Conservation (phyloP, 2,888 invertebrate species). For the Acheta domesticus region DNA sequence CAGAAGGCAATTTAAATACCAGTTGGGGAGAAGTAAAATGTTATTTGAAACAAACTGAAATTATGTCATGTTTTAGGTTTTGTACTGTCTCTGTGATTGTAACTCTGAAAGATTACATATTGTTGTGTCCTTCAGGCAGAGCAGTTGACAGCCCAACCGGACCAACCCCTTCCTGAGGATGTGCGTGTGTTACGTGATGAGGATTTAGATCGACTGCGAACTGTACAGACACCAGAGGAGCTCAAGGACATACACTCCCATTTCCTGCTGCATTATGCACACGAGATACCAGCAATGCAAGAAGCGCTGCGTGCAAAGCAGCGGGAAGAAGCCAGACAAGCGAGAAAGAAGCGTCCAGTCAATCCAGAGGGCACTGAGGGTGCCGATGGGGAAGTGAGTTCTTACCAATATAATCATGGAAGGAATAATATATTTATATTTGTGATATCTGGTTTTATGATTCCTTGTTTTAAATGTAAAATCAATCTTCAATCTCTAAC, state of each 20-base stretch:
- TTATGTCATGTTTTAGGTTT: too few species aligned
- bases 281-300: constrained; percentile 80
- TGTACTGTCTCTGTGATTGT: too few species aligned
- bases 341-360: constrained; percentile 42
- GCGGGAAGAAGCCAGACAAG: constrained; percentile 58
- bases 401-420: too few species aligned
- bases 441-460: too few species aligned
- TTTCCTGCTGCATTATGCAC: constrained; percentile 88
- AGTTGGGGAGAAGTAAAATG: too few species aligned
- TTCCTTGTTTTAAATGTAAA: too few species aligned
- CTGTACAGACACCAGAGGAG: constrained; percentile 83
- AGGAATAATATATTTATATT: too few species aligned
- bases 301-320: constrained; percentile 66
- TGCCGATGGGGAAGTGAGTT: constrained; percentile 40
- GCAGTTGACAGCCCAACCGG: constrained; percentile 73
- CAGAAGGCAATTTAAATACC: too few species aligned
- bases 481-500: too few species aligned
- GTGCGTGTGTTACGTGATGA: constrained; percentile 79
- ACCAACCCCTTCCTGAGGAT: constrained; percentile 78
- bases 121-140: constrained; percentile 57
- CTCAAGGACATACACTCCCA: constrained; percentile 90
- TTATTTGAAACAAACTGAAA: too few species aligned
- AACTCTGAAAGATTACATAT: too few species aligned
- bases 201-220: constrained; percentile 74
- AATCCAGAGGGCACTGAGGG: constrained; percentile 45